phyloP scores from a whole-genome alignment of 2,888 invertebrate species.

The Acheta domesticus region DNA sequence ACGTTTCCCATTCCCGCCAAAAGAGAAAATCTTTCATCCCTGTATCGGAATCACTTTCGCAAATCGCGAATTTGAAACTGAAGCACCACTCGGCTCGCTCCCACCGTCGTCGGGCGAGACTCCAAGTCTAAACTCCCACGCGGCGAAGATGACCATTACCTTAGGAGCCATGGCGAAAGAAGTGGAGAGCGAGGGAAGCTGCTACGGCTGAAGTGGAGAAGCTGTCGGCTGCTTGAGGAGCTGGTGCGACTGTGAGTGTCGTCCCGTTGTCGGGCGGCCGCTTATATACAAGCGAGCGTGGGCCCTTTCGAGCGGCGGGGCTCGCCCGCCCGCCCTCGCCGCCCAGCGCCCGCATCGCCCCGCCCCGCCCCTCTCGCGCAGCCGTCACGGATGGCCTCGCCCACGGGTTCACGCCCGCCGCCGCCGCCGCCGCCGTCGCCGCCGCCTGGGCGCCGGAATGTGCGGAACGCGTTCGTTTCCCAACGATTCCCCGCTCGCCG shows the following conservation, averaged over 20 bases:
- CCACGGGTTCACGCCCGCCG: neutral
- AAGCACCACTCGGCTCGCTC: too few species aligned
- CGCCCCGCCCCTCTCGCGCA: neutral
- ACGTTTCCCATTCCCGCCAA: too few species aligned
- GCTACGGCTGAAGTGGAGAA: neutral
- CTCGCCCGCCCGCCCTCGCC: neutral
- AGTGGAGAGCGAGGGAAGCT: neutral
- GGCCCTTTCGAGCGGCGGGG: neutral
- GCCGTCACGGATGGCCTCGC: constrained; percentile 7
- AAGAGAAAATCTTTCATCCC: too few species aligned
- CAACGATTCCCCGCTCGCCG: constrained; percentile 6
- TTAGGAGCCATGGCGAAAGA: neutral
- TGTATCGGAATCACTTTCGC: too few species aligned
- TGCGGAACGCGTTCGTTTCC: constrained; percentile 1
- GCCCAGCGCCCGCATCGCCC: neutral
- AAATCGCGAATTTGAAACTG: too few species aligned
- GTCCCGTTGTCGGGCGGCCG: neutral
- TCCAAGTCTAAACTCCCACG: too few species aligned
- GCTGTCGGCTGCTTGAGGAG: neutral
- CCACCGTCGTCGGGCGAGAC: too few species aligned
- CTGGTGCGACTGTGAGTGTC: neutral
- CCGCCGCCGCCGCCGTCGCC: neutral
- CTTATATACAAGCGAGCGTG: neutral
- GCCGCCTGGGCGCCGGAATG: neutral
- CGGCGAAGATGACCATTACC: neutral